Conservation (phyloP, 2,797 vertebrate species). For the Lophius americanus region DNA sequence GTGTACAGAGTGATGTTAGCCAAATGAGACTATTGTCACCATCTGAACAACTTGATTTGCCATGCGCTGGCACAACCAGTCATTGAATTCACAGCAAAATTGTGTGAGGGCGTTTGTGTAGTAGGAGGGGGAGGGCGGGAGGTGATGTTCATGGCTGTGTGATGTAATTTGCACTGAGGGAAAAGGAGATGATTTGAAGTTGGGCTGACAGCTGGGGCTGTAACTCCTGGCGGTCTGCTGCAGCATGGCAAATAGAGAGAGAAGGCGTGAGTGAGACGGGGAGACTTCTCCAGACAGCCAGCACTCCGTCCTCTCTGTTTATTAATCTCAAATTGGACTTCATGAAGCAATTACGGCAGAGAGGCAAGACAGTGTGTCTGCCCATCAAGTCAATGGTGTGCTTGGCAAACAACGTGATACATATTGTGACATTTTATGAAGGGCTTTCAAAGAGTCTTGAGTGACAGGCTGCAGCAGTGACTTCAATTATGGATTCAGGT, state of each 20-base stretch:
- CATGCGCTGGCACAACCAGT: slow-evolving; percentile 29
- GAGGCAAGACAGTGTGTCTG: slow-evolving; percentile 47
- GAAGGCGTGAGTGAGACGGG: slow-evolving; percentile 40
- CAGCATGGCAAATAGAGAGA: slow-evolving; percentile 40
- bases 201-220: slow-evolving; percentile 65
- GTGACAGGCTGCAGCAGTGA: slow-evolving; percentile 36
- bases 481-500: slow-evolving; percentile 33
- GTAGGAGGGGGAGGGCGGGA: slow-evolving; percentile 12
- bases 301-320: slow-evolving; percentile 68
- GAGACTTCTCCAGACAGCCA: slow-evolving; percentile 59
- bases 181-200: slow-evolving; percentile 57
- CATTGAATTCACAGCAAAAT: slow-evolving; percentile 53
- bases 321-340: slow-evolving; percentile 77
- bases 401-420: slow-evolving; percentile 52
- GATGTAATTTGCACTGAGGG: slow-evolving; percentile 60
- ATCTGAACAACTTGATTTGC: slow-evolving; percentile 36
- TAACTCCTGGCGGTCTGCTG: slow-evolving; percentile 48
- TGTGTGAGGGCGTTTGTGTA: slow-evolving; percentile 23
- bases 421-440: slow-evolving; percentile 61
- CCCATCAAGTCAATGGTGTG: slow-evolving; percentile 51
- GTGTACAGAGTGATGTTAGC: slow-evolving; percentile 21
- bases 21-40: slow-evolving; percentile 46
- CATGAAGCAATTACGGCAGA: slow-evolving; percentile 74
- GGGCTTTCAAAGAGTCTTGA: slow-evolving; percentile 45
- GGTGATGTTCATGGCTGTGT: slow-evolving; percentile 43